A percentile compares a stretch with the other conserved stretches of the same genome.
phyloP scores from a whole-genome alignment of 2,797 vertebrate species.

The Lacerta bilineata region DNA sequence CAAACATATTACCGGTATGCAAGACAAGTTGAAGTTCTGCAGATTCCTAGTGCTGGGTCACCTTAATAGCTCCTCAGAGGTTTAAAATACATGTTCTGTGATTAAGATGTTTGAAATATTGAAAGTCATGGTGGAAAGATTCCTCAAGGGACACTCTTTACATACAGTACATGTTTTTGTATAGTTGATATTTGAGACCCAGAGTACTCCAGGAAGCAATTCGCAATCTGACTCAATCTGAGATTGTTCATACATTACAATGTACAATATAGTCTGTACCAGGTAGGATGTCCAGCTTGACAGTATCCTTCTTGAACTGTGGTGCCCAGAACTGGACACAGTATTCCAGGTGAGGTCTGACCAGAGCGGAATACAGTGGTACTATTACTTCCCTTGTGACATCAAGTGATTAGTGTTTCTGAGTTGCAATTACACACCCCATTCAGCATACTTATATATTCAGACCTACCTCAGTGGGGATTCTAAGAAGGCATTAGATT shows the following conservation, averaged over 20 bases:
- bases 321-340: too few relatives aligned
- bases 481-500: neutral
- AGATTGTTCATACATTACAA: neutral
- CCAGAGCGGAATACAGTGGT: too few relatives aligned
- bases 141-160: neutral
- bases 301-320: too few relatives aligned
- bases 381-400: too few relatives aligned
- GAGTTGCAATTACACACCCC: neutral
- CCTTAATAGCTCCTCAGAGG: neutral
- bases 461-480: neutral
- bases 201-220: neutral
- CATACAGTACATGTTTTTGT: neutral
- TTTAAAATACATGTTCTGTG: slow-evolving; percentile 6
- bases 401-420: too few relatives aligned
- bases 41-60: neutral
- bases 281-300: too few relatives aligned
- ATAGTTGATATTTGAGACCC: slow-evolving; percentile 9
- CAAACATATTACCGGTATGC: neutral
- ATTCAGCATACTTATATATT: neutral
- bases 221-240: neutral
- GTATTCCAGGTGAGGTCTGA: too few relatives aligned
- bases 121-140: neutral
- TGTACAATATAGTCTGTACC: neutral
- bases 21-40: neutral
- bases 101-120: neutral